A percentile compares a stretch with the other conserved stretches of the same genome.
These are phyloP conservation scores for Ormyrus rosae DNA, from an alignment of 2,888 invertebrate species.

Conservation along the genomic window DNA sequence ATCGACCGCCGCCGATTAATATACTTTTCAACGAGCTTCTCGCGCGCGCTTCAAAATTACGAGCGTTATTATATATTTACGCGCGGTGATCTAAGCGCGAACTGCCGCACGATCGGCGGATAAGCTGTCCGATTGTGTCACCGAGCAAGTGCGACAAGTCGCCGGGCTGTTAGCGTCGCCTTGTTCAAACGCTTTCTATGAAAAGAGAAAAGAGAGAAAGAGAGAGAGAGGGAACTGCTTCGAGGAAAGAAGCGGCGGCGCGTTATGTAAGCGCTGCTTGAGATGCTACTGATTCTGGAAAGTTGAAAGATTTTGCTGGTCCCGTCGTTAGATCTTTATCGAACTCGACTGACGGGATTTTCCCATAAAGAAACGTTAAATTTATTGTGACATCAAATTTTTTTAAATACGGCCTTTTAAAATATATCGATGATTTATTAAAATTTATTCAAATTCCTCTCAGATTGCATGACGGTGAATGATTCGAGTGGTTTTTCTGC, in stretches of 20 bases:
- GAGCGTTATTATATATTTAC: constrained; percentile 1
- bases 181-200: constrained; percentile 1
- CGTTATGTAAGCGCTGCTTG: not conserved
- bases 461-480: too few species aligned
- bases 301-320: not conserved
- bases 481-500: too few species aligned
- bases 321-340: not conserved
- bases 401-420: too few species aligned
- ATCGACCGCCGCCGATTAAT: not conserved
- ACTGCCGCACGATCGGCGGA: not conserved
- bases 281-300: too few species aligned
- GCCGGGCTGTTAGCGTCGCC: not conserved
- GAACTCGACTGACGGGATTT: too few species aligned
- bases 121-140: not conserved
- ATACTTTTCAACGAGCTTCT: constrained; percentile 37
- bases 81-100: constrained; percentile 32
- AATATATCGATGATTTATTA: too few species aligned
- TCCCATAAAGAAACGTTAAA: too few species aligned
- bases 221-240: not conserved
- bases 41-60: not conserved
- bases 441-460: too few species aligned
- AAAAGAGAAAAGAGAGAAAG: constrained; percentile 7
- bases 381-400: too few species aligned
- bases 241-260: not conserved
- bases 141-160: not conserved